Conservation (phyloP, 2,888 invertebrate species). For the Tholera decimalis region DNA sequence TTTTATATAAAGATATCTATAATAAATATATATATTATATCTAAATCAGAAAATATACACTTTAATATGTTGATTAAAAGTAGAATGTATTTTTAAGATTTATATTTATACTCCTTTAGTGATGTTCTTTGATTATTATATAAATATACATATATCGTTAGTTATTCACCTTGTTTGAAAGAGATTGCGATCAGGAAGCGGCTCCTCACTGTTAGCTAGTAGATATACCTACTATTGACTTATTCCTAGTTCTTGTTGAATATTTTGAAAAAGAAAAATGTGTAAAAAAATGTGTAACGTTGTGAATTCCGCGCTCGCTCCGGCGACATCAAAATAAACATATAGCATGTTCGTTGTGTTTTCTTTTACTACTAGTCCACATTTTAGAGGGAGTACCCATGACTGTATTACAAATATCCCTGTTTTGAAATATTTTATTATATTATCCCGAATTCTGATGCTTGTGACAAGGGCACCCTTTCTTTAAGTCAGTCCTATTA, state of each 20-base stretch:
- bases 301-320: constrained; percentile 83
- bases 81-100: constrained; percentile 22
- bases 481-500: background rate
- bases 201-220: constrained; percentile 86
- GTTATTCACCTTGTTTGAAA: constrained; percentile 19
- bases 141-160: constrained; percentile 15
- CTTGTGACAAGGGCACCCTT: background rate
- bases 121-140: background rate
- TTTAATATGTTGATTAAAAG: background rate
- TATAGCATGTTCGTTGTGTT: constrained; percentile 86
- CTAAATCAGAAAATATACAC: background rate
- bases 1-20: constrained; percentile 1
- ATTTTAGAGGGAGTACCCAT: no score
- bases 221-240: constrained; percentile 88
- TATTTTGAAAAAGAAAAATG: constrained; percentile 84
- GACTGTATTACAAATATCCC: no score
- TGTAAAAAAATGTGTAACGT: constrained; percentile 86
- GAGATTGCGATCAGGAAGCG: constrained; percentile 71
- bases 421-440: no score
- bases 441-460: background rate
- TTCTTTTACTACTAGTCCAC: constrained; percentile 28
- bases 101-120: constrained; percentile 25
- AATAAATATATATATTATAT: background rate
- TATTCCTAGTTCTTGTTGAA: constrained; percentile 90
- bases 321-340: constrained; percentile 83